These are phyloP conservation scores for Notamacropus eugenii DNA, from an alignment of 2,797 vertebrate species.

Conservation along the genomic window DNA sequence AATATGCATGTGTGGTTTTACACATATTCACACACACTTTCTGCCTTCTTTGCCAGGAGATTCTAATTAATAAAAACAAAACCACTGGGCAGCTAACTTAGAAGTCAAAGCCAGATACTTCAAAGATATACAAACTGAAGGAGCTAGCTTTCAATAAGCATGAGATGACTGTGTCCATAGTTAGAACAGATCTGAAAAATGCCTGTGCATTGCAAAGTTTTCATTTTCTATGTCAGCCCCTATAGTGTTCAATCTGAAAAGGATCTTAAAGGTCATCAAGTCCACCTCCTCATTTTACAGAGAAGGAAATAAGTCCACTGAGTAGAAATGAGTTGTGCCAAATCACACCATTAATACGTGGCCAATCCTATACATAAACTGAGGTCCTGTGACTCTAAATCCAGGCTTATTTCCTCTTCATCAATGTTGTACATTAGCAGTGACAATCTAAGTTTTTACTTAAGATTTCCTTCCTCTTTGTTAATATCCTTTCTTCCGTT, in stretches of 20 bases:
- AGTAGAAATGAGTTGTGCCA: not conserved
- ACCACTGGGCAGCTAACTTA: not conserved
- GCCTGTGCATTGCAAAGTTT: not conserved
- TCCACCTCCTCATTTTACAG: not conserved
- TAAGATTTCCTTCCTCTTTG: not conserved
- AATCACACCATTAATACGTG: not conserved
- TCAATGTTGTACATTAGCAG: not conserved
- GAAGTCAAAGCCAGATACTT: not conserved
- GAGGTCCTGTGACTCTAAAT: not conserved
- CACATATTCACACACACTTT: too few species aligned
- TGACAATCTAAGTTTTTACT: not conserved
- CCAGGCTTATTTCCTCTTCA: not conserved
- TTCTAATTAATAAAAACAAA: not conserved
- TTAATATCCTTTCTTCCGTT: not conserved
- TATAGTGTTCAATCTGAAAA: not conserved
- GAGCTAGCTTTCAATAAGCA: not conserved
- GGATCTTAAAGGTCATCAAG: not conserved
- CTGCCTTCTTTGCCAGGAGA: not conserved
- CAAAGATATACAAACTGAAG: not conserved
- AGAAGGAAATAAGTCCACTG: not conserved
- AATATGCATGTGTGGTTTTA: not conserved
- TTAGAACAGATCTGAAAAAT: not conserved
- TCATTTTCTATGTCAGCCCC: not conserved
- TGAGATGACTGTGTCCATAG: not conserved
- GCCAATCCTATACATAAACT: not conserved